Percentiles rank a stretch among this genome's conserved stretches.
Evolutionary conservation across 2,113 vertebrate species (phyloP).

Genomic region (Falcunculus frontatus): DNA sequence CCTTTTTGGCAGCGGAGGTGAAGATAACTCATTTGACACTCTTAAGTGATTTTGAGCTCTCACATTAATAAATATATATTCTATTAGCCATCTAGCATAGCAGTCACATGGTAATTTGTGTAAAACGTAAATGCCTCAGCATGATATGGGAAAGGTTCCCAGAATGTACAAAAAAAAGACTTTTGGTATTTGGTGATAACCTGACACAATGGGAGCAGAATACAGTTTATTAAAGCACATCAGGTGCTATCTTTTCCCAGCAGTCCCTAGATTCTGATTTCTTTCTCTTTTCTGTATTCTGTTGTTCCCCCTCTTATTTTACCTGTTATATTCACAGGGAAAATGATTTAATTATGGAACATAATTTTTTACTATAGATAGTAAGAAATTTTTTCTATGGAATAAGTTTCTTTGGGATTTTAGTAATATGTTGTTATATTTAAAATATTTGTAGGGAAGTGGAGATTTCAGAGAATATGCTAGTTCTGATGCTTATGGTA

Average conservation of each 20-base stretch:
- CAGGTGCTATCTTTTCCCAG: not conserved
- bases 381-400: not conserved
- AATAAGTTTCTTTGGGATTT: not conserved
- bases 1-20: not conserved
- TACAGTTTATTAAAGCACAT: not conserved
- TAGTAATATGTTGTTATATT: not conserved
- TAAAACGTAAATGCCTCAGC: not conserved
- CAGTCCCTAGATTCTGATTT: not conserved
- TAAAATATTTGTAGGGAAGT: not conserved
- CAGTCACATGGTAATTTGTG: not conserved
- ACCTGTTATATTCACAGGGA: not conserved
- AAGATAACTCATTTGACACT: not conserved
- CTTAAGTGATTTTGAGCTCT: not conserved
- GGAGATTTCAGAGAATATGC: not conserved
- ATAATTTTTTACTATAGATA: not conserved
- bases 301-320: not conserved
- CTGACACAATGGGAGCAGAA: not conserved
- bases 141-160: not conserved
- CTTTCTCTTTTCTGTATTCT: not conserved
- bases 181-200: not conserved
- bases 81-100: not conserved
- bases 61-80: conserved; percentile 8
- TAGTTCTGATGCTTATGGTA: not conserved
- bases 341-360: not conserved
- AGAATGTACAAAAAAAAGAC: not conserved